These are phyloP conservation scores for Leucosticte australis DNA, from an alignment of 2,113 vertebrate species.

Conservation along the genomic window DNA sequence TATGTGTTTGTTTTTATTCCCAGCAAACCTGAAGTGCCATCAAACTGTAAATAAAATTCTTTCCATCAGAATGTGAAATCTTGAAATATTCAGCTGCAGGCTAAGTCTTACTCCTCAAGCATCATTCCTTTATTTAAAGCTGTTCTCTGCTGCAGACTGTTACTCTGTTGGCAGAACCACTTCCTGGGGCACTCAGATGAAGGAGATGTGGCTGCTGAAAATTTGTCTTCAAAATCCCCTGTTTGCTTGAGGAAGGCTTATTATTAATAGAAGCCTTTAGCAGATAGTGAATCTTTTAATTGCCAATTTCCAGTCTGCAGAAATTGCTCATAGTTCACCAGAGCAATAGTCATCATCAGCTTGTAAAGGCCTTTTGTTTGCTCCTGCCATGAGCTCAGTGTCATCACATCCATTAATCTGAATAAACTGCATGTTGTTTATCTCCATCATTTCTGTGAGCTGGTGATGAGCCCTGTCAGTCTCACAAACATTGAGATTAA, in stretches of 20 bases:
- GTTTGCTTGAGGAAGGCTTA: conserved; percentile 1
- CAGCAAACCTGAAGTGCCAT: not conserved
- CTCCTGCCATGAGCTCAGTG: conserved; percentile 9
- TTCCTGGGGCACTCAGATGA: not conserved
- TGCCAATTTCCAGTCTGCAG: conserved; percentile 29
- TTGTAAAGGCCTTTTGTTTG: conserved; percentile 8
- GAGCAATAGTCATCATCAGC: not conserved
- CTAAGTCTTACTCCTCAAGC: not conserved
- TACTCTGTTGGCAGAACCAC: not conserved
- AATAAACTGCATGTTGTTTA: conserved; percentile 11
- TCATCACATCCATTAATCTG: conserved; percentile 4
- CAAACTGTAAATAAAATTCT: not conserved
- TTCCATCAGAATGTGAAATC: not conserved
- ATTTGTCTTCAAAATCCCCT: conserved; percentile 29
- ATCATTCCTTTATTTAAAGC: not conserved
- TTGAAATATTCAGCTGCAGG: not conserved
- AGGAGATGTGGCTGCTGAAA: not conserved
- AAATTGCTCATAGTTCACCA: not conserved
- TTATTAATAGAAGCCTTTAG: conserved; percentile 29
- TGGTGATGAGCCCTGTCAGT: conserved; percentile 13
- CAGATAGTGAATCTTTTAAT: conserved; percentile 1
- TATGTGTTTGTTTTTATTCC: not conserved
- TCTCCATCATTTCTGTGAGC: conserved; percentile 36
- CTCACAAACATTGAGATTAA: not conserved
- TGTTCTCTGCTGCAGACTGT: not conserved